These are phyloP conservation scores for Hippopotamus amphibius DNA, from an alignment of 2,113 vertebrate genomes.

Conservation along the genomic window DNA sequence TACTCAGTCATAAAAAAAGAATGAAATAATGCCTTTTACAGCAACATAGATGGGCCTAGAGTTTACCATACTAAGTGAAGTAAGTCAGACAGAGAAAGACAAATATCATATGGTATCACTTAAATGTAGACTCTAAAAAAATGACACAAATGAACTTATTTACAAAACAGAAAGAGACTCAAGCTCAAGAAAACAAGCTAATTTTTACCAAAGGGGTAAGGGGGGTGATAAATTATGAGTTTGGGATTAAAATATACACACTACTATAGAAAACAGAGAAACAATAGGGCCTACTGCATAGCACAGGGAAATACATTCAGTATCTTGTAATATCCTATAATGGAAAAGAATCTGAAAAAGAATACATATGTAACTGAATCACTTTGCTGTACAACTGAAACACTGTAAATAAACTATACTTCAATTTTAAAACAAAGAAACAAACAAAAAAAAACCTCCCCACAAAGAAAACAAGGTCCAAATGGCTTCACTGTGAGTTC, in stretches of 20 bases:
- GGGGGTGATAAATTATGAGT: too few relatives aligned
- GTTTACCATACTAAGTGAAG: background rate
- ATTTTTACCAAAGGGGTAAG: too few relatives aligned
- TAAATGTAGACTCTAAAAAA: background rate
- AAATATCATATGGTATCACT: background rate
- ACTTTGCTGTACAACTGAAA: too few relatives aligned
- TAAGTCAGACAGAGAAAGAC: background rate
- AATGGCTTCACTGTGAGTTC: background rate
- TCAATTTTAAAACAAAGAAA: background rate
- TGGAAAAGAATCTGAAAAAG: too few relatives aligned
- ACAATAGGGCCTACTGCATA: too few relatives aligned
- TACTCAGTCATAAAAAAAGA: background rate
- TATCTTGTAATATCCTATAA: too few relatives aligned
- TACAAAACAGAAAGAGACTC: rapidly evolving
- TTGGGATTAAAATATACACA: too few relatives aligned
- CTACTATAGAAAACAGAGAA: too few relatives aligned
- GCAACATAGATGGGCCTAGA: background rate
- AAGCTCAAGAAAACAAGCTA: too few relatives aligned
- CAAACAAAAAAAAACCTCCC: background rate
- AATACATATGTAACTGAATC: too few relatives aligned
- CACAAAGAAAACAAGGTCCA: background rate
- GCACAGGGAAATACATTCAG: too few relatives aligned
- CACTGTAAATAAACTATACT: too few relatives aligned
- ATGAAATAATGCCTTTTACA: background rate
- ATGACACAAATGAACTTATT: background rate